These are phyloP conservation scores for Eledona agricola DNA, from an alignment of 2,888 invertebrate genomes.

Conservation along the genomic window DNA sequence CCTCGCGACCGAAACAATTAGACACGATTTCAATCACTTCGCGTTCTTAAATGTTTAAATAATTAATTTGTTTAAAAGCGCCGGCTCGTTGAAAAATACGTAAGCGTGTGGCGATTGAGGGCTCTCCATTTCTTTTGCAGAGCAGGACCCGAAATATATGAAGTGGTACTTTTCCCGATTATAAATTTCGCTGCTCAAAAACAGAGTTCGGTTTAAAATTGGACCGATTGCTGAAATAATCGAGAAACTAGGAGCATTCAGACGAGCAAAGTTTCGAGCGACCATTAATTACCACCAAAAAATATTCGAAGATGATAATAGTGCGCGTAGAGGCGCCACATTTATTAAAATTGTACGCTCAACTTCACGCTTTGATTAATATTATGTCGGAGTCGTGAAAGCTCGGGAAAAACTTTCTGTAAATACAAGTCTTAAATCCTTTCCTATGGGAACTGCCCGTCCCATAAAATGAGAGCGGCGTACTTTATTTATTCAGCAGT, in stretches of 20 bases:
- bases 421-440: slow-evolving; percentile 26
- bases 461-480: slow-evolving; percentile 25
- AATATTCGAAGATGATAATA: slow-evolving; percentile 8
- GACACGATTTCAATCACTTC: too few species aligned
- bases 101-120: too few species aligned
- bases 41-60: slow-evolving; percentile 35
- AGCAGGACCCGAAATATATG: slow-evolving; percentile 37
- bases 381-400: slow-evolving; percentile 6
- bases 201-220: slow-evolving; percentile 30
- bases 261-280: slow-evolving; percentile 3
- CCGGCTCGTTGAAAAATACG: too few species aligned
- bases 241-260: slow-evolving; percentile 19
- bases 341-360: slow-evolving; percentile 24
- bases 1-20: slow-evolving; percentile 32
- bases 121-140: slow-evolving; percentile 34
- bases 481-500: slow-evolving; percentile 25
- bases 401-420: slow-evolving; percentile 23
- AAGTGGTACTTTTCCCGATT: slow-evolving; percentile 34
- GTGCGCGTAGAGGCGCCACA: slow-evolving; percentile 16
- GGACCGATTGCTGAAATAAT: slow-evolving; percentile 13
- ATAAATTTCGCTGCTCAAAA: slow-evolving; percentile 38
- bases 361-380: slow-evolving; percentile 23
- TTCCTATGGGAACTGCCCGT: slow-evolving; percentile 26
- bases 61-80: too few species aligned
- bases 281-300: slow-evolving; percentile 18